Evolutionary conservation across 2,888 invertebrate genomes (phyloP).

Genomic region (Fragum sueziense): DNA sequence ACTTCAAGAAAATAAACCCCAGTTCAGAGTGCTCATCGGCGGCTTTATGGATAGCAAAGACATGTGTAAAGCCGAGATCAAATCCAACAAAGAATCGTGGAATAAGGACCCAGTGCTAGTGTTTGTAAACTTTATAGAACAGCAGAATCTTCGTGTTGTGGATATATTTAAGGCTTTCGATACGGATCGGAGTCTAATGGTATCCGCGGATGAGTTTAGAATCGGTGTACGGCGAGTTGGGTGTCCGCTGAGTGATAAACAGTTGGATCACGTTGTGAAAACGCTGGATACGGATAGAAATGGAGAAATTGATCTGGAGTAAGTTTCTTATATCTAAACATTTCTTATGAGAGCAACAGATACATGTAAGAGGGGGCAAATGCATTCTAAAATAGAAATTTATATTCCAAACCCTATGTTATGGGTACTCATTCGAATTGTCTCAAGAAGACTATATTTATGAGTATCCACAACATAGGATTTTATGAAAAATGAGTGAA

Average conservation of each 20-base stretch:
- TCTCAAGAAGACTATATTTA: too few relatives aligned
- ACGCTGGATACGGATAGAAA: conserved; percentile 64
- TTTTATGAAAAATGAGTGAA: too few relatives aligned
- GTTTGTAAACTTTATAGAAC: conserved; percentile 66
- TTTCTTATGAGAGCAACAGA: too few relatives aligned
- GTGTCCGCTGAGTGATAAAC: conserved; percentile 66
- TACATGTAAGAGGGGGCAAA: too few relatives aligned
- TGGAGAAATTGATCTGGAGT: conserved; percentile 71
- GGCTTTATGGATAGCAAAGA: conserved; percentile 62
- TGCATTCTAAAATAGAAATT: too few relatives aligned
- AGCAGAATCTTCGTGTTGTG: conserved; percentile 61
- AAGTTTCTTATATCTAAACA: too few relatives aligned
- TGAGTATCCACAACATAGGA: too few relatives aligned
- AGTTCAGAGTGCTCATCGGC: conserved; percentile 64
- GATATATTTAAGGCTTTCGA: conserved; percentile 74
- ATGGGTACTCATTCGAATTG: too few relatives aligned
- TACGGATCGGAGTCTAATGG: conserved; percentile 66
- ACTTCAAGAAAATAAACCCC: conserved; percentile 54
- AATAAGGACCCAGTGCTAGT: conserved; percentile 71
- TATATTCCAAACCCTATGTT: too few relatives aligned
- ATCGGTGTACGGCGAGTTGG: conserved; percentile 59
- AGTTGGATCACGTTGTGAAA: conserved; percentile 64
- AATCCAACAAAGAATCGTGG: conserved; percentile 48
- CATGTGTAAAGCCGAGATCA: conserved; percentile 47
- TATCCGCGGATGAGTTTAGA: conserved; percentile 67